phyloP scores from a whole-genome alignment of 2,888 invertebrate species.

The Spialia ferax region DNA sequence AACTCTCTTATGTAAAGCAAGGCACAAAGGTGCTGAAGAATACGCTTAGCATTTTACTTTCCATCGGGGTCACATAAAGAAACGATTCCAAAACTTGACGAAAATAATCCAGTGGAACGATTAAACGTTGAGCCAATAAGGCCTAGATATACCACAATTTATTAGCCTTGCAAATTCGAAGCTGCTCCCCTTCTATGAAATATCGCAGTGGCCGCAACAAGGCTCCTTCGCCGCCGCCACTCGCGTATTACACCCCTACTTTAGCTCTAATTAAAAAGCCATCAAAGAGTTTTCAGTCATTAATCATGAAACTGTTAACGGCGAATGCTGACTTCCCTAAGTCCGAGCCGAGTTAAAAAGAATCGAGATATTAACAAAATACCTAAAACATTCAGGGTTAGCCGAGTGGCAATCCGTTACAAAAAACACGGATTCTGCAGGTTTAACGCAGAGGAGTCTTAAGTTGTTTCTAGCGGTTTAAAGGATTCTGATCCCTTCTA shows the following conservation, averaged over 20 bases:
- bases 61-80: conserved; percentile 65
- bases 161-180: conserved; percentile 86
- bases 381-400: conserved; percentile 81
- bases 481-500: conserved; percentile 76
- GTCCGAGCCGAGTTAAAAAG: conserved; percentile 72
- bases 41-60: conserved; percentile 74
- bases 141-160: conserved; percentile 84
- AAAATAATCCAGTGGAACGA: conserved; percentile 78
- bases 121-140: conserved; percentile 82
- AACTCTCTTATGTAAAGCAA: conserved; percentile 71
- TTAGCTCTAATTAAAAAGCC: conserved; percentile 87
- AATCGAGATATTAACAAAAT: conserved; percentile 84
- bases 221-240: conserved; percentile 57
- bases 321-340: conserved; percentile 81
- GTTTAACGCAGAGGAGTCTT: conserved; percentile 75
- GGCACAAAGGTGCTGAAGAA: conserved; percentile 72
- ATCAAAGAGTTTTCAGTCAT: conserved; percentile 87
- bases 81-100: conserved; percentile 59
- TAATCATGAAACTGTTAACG: conserved; percentile 87
- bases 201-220: conserved; percentile 79
- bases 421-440: conserved; percentile 74
- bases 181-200: conserved; percentile 78
- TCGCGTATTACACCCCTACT: conserved; percentile 82
- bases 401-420: conserved; percentile 75
- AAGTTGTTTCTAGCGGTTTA: conserved; percentile 79